These are phyloP conservation scores for Glyptemys insculpta DNA, from an alignment of 2,797 vertebrate genomes.

Conservation along the genomic window DNA sequence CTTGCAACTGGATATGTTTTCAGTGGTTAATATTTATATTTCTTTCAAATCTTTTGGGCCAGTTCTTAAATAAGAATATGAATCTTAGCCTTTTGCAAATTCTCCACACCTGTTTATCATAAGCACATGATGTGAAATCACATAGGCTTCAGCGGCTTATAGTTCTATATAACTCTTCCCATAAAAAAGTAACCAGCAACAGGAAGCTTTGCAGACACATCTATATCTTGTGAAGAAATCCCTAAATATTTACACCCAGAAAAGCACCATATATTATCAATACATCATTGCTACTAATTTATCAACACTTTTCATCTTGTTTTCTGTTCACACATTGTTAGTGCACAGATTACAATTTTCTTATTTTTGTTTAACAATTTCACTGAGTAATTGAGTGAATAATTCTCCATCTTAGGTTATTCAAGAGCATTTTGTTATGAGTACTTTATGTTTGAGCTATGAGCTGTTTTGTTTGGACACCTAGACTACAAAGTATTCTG, in stretches of 20 bases:
- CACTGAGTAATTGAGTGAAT: not conserved
- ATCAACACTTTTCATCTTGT: not conserved
- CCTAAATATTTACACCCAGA: not conserved
- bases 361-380: not conserved
- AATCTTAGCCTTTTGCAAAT: not conserved
- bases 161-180: not conserved
- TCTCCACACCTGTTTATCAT: not conserved
- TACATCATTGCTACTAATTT: not conserved
- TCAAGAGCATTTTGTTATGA: not conserved
- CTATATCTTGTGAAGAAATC: not conserved
- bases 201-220: not conserved
- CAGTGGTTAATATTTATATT: not conserved
- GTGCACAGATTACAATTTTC: not conserved
- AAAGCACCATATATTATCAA: not conserved
- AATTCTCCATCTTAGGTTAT: not conserved
- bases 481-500: fast-evolving
- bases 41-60: not conserved
- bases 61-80: not conserved
- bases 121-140: not conserved
- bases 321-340: not conserved
- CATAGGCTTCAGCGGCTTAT: not conserved
- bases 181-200: not conserved
- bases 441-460: not conserved
- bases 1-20: not conserved
- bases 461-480: not conserved